Conservation (phyloP, 2,113 vertebrate genomes). For the Accipiter cooperii region DNA sequence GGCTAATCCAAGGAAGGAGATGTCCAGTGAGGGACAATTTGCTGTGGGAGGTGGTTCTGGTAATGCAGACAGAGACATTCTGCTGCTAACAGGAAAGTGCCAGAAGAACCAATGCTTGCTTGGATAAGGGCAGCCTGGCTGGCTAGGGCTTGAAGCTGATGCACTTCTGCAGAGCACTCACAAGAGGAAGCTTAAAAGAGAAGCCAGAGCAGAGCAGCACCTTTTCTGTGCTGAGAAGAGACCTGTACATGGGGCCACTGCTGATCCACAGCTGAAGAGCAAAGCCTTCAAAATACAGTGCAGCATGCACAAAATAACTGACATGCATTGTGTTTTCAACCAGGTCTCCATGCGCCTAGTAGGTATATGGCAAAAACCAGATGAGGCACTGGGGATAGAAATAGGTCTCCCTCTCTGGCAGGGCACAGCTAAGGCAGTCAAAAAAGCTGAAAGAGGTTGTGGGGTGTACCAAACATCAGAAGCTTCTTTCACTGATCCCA, state of each 20-base stretch:
- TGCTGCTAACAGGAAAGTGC: neutral
- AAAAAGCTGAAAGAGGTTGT: neutral
- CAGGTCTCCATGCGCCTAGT: neutral
- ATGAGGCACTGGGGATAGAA: neutral
- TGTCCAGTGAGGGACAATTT: neutral
- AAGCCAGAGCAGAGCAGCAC: neutral
- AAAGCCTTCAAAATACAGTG: neutral
- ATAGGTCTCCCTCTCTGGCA: neutral
- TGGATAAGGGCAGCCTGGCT: neutral
- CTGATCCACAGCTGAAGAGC: neutral
- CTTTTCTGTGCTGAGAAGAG: neutral
- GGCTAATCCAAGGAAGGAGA: neutral
- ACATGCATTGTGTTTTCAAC: neutral
- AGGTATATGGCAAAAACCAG: neutral
- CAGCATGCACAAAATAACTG: neutral
- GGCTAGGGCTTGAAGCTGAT: neutral
- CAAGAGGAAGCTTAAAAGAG: neutral
- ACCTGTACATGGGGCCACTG: neutral
- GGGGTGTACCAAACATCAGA: neutral
- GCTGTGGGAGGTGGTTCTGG: neutral
- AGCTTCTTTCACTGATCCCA: neutral
- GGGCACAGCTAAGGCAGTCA: neutral
- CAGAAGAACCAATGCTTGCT: neutral
- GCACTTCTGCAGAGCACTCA: neutral
- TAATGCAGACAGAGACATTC: neutral